Base-by-base conservation (phyloP, 2,113 vertebrate species). In the Xiphorhynchus elegans region DNA sequence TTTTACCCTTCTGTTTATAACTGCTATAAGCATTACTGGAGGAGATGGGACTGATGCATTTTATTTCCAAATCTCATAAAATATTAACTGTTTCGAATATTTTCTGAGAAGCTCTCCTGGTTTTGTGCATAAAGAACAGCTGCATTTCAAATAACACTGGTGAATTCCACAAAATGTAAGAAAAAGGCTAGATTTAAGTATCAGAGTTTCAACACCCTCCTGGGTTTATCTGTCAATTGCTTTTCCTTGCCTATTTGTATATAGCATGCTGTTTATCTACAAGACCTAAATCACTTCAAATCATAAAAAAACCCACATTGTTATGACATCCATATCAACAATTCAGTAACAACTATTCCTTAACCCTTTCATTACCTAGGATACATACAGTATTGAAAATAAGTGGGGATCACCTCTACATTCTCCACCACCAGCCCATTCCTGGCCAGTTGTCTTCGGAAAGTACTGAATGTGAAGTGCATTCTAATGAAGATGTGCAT, bases 41-140 rank as follows among this genome's bases (percentile, higher is more conserved):
- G 37, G 40, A 93, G 44, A 89, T 8, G 6, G 31, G 31, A 49
- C 39, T 75, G 52, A 80, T 89, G 37, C 77, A 94, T 81, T 89
- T 91, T 52, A 74, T 78, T 87, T 86, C 47, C 69, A 90, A 67
- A 85, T 80, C 47, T 95, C 64, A 90, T 84, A 72, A 92, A 95
- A 88, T 89, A 78, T 75, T 94, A 95, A 95, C 74, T 62, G 10
- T 87, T 93, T 81, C 42, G 23, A 80, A 25, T 74, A 63, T 92
- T 90, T 95, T 84, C 60, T 60, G 50, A 83, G 75, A 73, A 55
- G 23, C 11, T 74, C 9, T 89, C 50, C 7, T 52, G 29, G 25
- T 81, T 93, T 90, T 90, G 29, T 56, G 60, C 60, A 59, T 66
- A 55, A 73, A 81, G 28, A 68, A 31, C 24, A 67, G 33, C 55